These are phyloP conservation scores for Tadarida brasiliensis DNA, from an alignment of 2,797 vertebrate species.

Conservation along the genomic window DNA sequence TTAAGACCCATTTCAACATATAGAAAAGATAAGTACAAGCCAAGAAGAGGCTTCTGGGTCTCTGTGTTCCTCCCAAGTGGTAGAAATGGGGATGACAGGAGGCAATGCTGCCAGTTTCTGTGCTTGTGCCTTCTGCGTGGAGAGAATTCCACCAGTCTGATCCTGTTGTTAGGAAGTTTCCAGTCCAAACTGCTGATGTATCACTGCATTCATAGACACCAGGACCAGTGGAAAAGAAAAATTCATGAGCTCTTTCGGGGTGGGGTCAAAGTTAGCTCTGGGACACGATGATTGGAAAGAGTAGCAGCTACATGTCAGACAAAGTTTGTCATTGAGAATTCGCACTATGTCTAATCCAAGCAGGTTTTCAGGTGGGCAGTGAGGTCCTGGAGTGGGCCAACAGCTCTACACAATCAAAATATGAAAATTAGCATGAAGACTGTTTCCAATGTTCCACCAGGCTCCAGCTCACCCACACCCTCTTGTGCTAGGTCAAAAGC, in stretches of 20 bases:
- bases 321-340: neutral
- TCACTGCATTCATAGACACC: neutral
- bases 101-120: neutral
- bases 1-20: neutral
- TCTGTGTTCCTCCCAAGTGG: neutral
- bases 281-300: neutral
- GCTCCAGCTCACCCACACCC: neutral
- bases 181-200: neutral
- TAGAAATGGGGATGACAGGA: neutral
- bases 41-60: neutral
- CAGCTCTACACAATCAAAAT: neutral
- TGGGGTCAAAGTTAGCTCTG: neutral
- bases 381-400: neutral
- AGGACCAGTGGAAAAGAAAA: neutral
- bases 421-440: neutral
- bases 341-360: neutral
- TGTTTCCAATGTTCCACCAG: neutral
- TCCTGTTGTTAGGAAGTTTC: conserved; percentile 38
- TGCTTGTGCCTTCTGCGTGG: neutral
- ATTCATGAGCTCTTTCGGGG: neutral
- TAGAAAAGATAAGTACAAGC: neutral
- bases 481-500: neutral
- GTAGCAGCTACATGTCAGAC: neutral
- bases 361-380: conserved; percentile 4
- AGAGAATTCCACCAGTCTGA: neutral